Percentiles rank a stretch among this genome's conserved stretches.
Conservation (phyloP, 2,797 vertebrate species). For the Gadopsis bispinosus region DNA sequence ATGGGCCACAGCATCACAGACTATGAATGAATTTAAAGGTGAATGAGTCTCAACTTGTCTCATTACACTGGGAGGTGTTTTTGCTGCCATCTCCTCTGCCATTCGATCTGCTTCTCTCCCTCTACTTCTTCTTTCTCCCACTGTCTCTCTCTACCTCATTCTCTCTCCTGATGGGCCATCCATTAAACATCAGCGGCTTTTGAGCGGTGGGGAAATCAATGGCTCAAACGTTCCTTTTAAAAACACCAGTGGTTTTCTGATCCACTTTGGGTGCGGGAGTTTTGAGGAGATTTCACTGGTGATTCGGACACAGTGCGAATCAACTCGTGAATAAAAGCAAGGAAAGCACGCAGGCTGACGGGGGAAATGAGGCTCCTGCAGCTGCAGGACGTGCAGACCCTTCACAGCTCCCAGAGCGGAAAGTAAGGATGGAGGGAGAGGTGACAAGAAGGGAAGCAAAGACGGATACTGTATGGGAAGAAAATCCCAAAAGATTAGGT, state of each 20-base stretch:
- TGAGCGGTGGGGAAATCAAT: conserved; percentile 67
- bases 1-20: background rate
- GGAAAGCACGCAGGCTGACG: conserved; percentile 22
- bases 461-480: conserved; percentile 1
- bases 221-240: conserved; percentile 55
- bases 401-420: conserved; percentile 7
- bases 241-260: conserved; percentile 70
- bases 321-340: conserved; percentile 60
- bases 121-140: conserved; percentile 35
- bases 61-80: conserved; percentile 8
- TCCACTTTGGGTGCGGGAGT: conserved; percentile 58
- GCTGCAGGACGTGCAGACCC: conserved; percentile 9
- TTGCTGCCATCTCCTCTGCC: conserved; percentile 2
- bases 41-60: conserved; percentile 1
- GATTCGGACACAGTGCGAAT: conserved; percentile 63
- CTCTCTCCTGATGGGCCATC: conserved; percentile 58
- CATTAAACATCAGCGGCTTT: conserved; percentile 71
- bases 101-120: conserved; percentile 6
- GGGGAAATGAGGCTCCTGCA: conserved; percentile 26
- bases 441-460: conserved; percentile 17
- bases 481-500: conserved; percentile 39
- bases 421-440: conserved; percentile 14
- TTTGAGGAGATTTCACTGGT: conserved; percentile 65
- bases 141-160: conserved; percentile 31
- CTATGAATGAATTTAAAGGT: conserved; percentile 11